Base-by-base conservation (phyloP, 2,888 invertebrate genomes). In the Cheilosia urbana region DNA sequence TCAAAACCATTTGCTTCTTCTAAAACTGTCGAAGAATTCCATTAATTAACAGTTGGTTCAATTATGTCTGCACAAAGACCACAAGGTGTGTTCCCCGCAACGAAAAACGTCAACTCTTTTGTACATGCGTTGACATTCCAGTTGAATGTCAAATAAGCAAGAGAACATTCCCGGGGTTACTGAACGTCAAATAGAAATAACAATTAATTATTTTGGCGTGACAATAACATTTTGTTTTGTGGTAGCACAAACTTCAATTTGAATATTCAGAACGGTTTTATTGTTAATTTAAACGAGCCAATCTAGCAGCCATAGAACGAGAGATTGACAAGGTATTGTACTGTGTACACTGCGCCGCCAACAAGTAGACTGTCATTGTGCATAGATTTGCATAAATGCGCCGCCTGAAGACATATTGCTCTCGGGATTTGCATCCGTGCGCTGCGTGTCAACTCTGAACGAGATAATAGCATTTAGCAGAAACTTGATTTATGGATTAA, bases 341-440 rank as follows among this genome's bases (percentile, higher is more conserved):
- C 11, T 34, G 49, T 62, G 71, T 73, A 24, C 57, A 42, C 68
- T 30, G 40, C 19, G n/a, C 58, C 63, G 81, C 63, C 63, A 72
- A 65, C 72, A 34, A 72, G 51, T 63, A 69, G 55, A 27, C 27
- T 77, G 71, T 71, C 66, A 66, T 42, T 77, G 82, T 60, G 40
- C 53, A 47, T 19, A 47, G 21, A 71, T 19, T 77, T 72, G 77
- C 77, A 71, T 55, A 30, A 77, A 82, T 77, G 40, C 53, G 51
- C 65, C 55, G 34, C 24, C 42, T 45, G 24, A 42, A 17, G 49
- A 63, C 15, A 49, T 63, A 55, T 19, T 30, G n/a, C 47, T 47
- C 58, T 69, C 34, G 45, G 19, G 6, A 66, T 82, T 77, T 72
- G 77, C 78, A 72, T 78, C 80, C 80, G 80, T 42, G 60, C 34